Percentiles rank a stretch among this genome's conserved stretches.
Evolutionary conservation across 2,113 vertebrate species (phyloP).

Genomic region (Mionectes macconnelli): DNA sequence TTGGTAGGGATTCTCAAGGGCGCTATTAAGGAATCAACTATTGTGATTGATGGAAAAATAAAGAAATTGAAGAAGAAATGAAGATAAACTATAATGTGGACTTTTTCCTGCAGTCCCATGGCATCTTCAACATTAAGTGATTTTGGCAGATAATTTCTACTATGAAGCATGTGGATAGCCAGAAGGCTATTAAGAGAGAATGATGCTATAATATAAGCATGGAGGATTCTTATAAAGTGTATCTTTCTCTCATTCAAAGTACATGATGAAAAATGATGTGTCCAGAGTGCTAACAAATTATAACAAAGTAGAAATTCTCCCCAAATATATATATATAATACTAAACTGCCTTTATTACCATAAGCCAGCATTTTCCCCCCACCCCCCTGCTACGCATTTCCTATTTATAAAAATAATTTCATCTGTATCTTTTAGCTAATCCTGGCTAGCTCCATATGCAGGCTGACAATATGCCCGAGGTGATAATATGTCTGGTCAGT

Average conservation of each 20-base stretch:
- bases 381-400: background rate
- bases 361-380: background rate
- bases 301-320: background rate
- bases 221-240: constrained; percentile 35
- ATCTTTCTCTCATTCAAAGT: constrained; percentile 37
- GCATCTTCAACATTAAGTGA: constrained; percentile 54
- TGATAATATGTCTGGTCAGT: constrained; percentile 42
- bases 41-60: constrained; percentile 61
- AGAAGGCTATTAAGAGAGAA: constrained; percentile 57
- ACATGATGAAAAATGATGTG: constrained; percentile 35
- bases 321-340: background rate
- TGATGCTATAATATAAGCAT: constrained; percentile 9
- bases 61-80: constrained; percentile 59
- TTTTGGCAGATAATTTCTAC: constrained; percentile 58
- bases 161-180: constrained; percentile 41
- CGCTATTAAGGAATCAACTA: constrained; percentile 38
- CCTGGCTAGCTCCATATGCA: constrained; percentile 1
- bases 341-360: background rate
- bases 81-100: constrained; percentile 47
- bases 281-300: constrained; percentile 36
- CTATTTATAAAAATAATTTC: constrained; percentile 47
- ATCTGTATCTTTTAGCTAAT: constrained; percentile 35
- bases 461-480: constrained; percentile 36
- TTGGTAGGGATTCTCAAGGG: constrained; percentile 44
- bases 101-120: constrained; percentile 56